These are phyloP conservation scores for Sipunculus nudus DNA, from an alignment of 2,888 invertebrate species.

Conservation along the genomic window DNA sequence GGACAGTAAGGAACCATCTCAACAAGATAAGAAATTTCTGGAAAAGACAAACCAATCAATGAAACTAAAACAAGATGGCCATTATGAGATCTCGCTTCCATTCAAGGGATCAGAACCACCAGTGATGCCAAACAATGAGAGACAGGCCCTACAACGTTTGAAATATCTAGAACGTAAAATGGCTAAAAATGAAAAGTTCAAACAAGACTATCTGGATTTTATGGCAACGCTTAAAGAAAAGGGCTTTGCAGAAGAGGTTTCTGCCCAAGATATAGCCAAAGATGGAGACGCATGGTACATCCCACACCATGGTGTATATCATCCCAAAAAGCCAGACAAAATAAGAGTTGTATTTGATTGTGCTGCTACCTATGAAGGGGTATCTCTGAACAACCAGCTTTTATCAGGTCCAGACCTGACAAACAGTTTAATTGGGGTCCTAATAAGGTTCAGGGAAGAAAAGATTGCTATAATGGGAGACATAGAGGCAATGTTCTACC, in stretches of 20 bases:
- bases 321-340: slow-evolving; percentile 23
- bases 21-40: slow-evolving; percentile 23
- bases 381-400: slow-evolving; percentile 24
- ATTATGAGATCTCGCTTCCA: too few species aligned
- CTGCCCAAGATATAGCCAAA: not conserved
- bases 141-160: not conserved
- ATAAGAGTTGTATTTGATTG: slow-evolving; percentile 37
- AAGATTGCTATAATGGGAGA: slow-evolving; percentile 30
- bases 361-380: slow-evolving; percentile 11
- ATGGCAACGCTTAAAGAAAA: slow-evolving; percentile 13
- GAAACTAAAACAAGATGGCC: too few species aligned
- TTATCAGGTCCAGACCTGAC: slow-evolving; percentile 38
- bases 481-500: slow-evolving; percentile 32
- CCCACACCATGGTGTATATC: not conserved
- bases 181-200: slow-evolving; percentile 1
- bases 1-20: slow-evolving; percentile 17
- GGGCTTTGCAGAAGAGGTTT: slow-evolving; percentile 17
- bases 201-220: slow-evolving; percentile 1
- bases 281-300: not conserved
- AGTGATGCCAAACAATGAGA: slow-evolving; percentile 3
- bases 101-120: too few species aligned
- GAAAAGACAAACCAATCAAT: too few species aligned
- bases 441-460: slow-evolving; percentile 34
- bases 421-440: slow-evolving; percentile 36
- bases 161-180: not conserved